Conservation (phyloP, 1,140 invertebrate genomes). For the Pseudobourletiella spinata region DNA sequence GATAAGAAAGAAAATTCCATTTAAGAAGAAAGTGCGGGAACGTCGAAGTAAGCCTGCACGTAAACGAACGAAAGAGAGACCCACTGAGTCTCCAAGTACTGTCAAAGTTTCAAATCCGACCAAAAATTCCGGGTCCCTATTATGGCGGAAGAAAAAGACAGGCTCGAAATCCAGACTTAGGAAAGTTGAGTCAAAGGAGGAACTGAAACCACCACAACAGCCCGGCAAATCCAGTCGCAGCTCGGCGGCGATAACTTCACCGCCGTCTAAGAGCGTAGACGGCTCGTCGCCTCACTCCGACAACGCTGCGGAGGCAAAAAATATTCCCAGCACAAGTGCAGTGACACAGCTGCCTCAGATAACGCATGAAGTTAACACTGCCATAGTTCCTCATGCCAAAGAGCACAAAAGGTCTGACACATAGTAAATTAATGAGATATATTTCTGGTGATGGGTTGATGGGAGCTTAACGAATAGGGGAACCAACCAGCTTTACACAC, state of each 20-base stretch:
- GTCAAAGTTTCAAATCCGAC: neutral
- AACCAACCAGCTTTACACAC: no score
- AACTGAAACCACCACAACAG: neutral
- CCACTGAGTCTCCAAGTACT: neutral
- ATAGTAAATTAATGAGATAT: neutral
- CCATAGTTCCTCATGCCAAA: conserved; percentile 30
- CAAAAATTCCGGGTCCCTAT: conserved; percentile 2
- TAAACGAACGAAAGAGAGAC: conserved; percentile 13
- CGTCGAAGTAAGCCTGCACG: conserved; percentile 35
- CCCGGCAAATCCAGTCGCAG: neutral
- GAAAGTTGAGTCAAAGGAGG: neutral
- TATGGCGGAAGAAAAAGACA: conserved; percentile 12
- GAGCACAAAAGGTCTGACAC: conserved; percentile 25
- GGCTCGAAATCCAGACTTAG: neutral
- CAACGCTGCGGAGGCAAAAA: neutral
- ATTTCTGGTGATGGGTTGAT: neutral
- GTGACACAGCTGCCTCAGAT: neutral
- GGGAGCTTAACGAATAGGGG: neutral
- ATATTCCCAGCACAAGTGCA: neutral
- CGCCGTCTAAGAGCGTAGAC: no score
- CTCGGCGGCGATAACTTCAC: neutral
- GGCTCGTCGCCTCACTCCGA: no score
- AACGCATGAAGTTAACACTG: conserved; percentile 25
- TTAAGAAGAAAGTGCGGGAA: conserved; percentile 63
- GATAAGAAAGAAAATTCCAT: conserved; percentile 60